phyloP scores from a whole-genome alignment of 1,140 invertebrate genomes.

The Xylocopa sonorina region DNA sequence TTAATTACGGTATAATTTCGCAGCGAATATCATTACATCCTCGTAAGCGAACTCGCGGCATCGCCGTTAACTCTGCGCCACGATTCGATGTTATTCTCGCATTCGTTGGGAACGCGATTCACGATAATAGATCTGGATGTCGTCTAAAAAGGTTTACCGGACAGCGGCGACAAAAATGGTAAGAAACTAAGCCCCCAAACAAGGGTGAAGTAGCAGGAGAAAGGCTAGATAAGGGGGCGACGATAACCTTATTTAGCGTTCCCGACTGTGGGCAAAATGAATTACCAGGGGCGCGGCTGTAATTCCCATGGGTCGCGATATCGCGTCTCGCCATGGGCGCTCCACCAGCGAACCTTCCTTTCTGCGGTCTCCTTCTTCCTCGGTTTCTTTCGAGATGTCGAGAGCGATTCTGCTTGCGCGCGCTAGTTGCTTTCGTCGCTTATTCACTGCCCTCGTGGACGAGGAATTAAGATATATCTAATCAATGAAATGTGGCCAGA shows the following conservation, averaged over 20 bases:
- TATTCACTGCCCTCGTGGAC: no score
- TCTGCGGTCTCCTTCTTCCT: no score
- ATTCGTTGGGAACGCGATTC: neutral
- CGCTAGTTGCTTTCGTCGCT: no score
- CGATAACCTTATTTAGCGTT: slow-evolving; percentile 50
- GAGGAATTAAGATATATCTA: no score
- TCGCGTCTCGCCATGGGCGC: slow-evolving; percentile 64
- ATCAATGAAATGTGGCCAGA: no score
- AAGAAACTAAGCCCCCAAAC: neutral
- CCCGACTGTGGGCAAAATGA: slow-evolving; percentile 58
- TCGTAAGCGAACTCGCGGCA: no score
- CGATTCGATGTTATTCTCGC: neutral
- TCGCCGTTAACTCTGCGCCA: no score
- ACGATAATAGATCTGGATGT: neutral
- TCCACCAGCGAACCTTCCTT: neutral
- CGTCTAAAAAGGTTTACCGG: neutral
- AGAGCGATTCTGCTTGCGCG: no score
- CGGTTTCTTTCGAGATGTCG: no score
- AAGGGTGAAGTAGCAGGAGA: neutral
- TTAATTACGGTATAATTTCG: neutral
- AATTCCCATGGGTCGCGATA: slow-evolving; percentile 49
- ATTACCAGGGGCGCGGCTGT: slow-evolving; percentile 44
- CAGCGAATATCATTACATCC: neutral
- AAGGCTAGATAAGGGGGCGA: slow-evolving; percentile 35
- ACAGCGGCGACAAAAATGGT: neutral